Conservation (phyloP, 1,140 invertebrate genomes). For the Bilobella aurantiaca region DNA sequence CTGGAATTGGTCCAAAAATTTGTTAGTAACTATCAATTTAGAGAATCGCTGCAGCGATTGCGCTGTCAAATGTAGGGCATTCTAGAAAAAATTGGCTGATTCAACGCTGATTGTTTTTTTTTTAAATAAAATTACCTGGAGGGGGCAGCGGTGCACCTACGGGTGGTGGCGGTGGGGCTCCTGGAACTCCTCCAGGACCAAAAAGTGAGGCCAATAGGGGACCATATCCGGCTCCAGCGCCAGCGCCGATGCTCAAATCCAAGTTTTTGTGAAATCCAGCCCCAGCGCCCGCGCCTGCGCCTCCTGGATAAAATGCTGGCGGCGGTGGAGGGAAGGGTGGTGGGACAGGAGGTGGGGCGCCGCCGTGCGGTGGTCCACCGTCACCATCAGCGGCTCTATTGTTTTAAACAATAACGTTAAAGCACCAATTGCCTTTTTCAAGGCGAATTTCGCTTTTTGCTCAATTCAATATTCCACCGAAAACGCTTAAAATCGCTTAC, state of each 20-base stretch:
- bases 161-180: background rate
- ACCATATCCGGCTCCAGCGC: constrained; percentile 19
- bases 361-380: constrained; percentile 4
- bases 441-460: background rate
- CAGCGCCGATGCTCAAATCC: constrained; percentile 14
- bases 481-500: background rate
- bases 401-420: background rate
- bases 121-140: background rate
- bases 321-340: too few species aligned
- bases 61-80: too few species aligned
- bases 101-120: background rate
- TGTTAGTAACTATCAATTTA: too few species aligned
- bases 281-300: constrained; percentile 5
- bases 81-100: too few species aligned
- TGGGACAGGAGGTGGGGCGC: background rate
- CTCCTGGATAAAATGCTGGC: too few species aligned
- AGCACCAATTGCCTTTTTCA: background rate
- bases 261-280: constrained; percentile 19
- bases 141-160: background rate
- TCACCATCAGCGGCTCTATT: background rate
- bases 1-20: background rate
- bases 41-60: too few species aligned
- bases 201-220: background rate
- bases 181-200: constrained; percentile 3
- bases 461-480: background rate